Conservation (phyloP, 1,140 invertebrate genomes). For the Drosophila hydei region DNA sequence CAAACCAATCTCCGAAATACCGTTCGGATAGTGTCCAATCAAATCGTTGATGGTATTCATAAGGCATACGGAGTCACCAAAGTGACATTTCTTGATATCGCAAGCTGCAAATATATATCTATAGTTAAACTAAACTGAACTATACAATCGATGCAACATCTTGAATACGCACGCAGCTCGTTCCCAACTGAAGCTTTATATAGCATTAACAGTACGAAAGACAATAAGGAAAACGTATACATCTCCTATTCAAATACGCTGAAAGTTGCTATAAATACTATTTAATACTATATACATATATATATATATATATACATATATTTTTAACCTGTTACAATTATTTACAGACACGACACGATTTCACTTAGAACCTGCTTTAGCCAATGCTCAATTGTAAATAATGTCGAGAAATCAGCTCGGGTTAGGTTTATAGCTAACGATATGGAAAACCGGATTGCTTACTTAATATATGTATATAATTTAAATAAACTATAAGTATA, state of each 20-base stretch:
- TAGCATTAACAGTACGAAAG: constrained; percentile 5
- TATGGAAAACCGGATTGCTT: constrained; percentile 13
- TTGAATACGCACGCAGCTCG: constrained; percentile 34
- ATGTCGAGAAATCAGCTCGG: background rate
- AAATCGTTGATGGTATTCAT: constrained; percentile 48
- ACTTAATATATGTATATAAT: too few species aligned
- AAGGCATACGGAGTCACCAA: constrained; percentile 45
- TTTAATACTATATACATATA: background rate
- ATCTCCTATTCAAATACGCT: constrained; percentile 3
- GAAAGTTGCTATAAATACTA: too few species aligned
- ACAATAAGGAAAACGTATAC: constrained; percentile 20
- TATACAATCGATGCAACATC: too few species aligned
- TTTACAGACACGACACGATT: constrained; percentile 8
- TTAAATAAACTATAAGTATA: background rate
- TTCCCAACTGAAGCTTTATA: background rate
- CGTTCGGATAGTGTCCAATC: constrained; percentile 51
- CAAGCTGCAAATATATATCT: constrained; percentile 38
- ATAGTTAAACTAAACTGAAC: background rate
- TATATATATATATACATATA: background rate
- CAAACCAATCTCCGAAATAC: constrained; percentile 59
- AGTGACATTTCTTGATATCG: constrained; percentile 55
- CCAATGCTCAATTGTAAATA: constrained; percentile 6
- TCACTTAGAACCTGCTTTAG: constrained; percentile 22
- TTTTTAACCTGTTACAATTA: background rate
- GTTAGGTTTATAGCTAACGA: background rate